Evolutionary conservation across 2,888 invertebrate species (phyloP).

Genomic region (Microctonus hyperodae): DNA sequence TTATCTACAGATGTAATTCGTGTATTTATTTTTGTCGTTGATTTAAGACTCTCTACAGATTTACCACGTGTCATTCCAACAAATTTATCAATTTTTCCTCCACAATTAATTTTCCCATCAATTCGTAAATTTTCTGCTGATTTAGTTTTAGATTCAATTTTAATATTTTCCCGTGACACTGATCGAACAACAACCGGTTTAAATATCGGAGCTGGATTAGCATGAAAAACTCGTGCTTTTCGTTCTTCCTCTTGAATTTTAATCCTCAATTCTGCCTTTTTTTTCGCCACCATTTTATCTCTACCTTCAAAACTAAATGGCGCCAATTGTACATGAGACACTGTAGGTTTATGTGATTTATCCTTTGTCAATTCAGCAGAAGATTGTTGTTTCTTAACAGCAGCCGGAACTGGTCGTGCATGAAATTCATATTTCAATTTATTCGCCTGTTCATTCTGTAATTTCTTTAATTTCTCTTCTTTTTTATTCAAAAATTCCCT

Average conservation of each 20-base stretch:
- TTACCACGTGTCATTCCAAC: not conserved
- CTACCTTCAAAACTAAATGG: conserved; percentile 78
- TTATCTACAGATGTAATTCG: conserved; percentile 9
- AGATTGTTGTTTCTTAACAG: conserved; percentile 44
- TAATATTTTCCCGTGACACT: conserved; percentile 48
- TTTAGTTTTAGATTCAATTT: not conserved
- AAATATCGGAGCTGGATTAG: conserved; percentile 71
- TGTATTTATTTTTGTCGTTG: not conserved
- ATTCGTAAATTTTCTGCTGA: not conserved
- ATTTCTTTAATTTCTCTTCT: conserved; percentile 41
- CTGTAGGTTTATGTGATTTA: conserved; percentile 25
- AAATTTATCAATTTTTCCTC: not conserved
- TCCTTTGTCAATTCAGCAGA: conserved; percentile 5
- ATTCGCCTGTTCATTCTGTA: conserved; percentile 40
- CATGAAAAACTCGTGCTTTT: conserved; percentile 73
- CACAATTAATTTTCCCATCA: not conserved
- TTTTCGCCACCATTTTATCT: conserved; percentile 67
- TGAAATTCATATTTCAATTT: conserved; percentile 63
- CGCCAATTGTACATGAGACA: conserved; percentile 40
- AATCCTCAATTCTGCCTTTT: conserved; percentile 70
- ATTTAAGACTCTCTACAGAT: not conserved
- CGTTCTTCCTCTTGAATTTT: conserved; percentile 68
- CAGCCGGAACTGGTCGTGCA: conserved; percentile 70
- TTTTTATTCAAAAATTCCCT: conserved; percentile 56
- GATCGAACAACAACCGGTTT: conserved; percentile 61